Evolutionary conservation across 2,797 vertebrate species (phyloP).

Genomic region (Poeciliopsis paucimaculata): DNA sequence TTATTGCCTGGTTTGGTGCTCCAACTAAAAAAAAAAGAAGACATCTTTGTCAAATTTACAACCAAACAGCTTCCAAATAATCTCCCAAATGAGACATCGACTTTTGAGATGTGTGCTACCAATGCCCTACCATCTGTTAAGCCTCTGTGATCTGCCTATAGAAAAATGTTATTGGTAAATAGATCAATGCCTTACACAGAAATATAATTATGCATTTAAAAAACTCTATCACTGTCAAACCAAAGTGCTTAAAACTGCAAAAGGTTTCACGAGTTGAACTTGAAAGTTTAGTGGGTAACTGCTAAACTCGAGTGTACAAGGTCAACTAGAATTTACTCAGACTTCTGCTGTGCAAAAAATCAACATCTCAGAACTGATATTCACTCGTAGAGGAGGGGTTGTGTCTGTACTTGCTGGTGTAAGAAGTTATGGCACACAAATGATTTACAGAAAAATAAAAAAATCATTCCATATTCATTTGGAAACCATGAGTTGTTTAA

Average conservation of each 20-base stretch:
- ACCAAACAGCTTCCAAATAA: slow-evolving; percentile 47
- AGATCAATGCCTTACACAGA: slow-evolving; percentile 49
- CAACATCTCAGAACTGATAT: background rate
- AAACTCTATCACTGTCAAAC: slow-evolving; percentile 33
- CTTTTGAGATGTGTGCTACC: slow-evolving; percentile 62
- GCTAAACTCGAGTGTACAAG: background rate
- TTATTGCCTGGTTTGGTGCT: slow-evolving; percentile 39
- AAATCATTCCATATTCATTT: background rate
- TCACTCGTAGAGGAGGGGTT: background rate
- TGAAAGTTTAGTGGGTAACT: background rate
- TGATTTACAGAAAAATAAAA: background rate
- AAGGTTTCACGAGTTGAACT: background rate
- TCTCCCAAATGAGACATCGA: slow-evolving; percentile 65
- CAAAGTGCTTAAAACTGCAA: slow-evolving; percentile 30
- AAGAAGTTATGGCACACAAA: background rate
- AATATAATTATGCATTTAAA: slow-evolving; percentile 9
- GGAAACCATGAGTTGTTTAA: background rate
- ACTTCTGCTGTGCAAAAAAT: background rate
- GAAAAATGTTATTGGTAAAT: slow-evolving; percentile 53
- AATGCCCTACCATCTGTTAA: slow-evolving; percentile 74
- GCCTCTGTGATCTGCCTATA: slow-evolving; percentile 25
- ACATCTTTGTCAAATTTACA: slow-evolving; percentile 47
- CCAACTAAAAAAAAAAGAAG: slow-evolving; percentile 40
- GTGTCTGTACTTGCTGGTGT: background rate
- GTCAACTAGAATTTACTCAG: background rate